phyloP scores from a whole-genome alignment of 2,888 invertebrate species.

The Serripes groenlandicus region DNA sequence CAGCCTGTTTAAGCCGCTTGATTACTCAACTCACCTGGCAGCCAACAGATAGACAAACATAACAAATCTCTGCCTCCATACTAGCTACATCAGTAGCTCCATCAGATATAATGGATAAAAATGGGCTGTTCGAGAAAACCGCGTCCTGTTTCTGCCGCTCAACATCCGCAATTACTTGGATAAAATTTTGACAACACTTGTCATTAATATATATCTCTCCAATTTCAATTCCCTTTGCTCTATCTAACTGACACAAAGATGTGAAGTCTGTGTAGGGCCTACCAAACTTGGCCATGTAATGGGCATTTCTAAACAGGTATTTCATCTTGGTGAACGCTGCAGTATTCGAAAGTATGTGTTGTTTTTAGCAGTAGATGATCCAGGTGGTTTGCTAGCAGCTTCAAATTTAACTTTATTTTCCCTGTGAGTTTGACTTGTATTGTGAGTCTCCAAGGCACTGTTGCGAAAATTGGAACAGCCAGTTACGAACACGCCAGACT shows the following conservation, averaged over 20 bases:
- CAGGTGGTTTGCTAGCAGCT: too few species aligned
- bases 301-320: conserved; percentile 29
- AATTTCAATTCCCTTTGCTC: conserved; percentile 20
- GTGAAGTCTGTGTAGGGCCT: conserved; percentile 19
- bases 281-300: conserved; percentile 15
- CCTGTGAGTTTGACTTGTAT: too few species aligned
- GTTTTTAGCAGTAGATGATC: too few species aligned
- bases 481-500: too few species aligned
- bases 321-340: too few species aligned
- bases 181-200: conserved; percentile 27
- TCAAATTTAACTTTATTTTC: too few species aligned
- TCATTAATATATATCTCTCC: not conserved
- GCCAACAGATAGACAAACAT: not conserved
- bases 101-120: conserved; percentile 27
- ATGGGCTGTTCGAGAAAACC: not conserved
- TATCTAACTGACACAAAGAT: conserved; percentile 21
- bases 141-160: conserved; percentile 2
- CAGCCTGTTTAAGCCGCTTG: too few species aligned
- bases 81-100: conserved; percentile 19
- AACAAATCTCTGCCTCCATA: conserved; percentile 18
- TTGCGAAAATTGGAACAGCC: too few species aligned
- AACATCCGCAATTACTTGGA: conserved; percentile 7
- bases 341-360: too few species aligned
- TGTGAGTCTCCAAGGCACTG: too few species aligned
- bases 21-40: too few species aligned